Evolutionary conservation across 2,888 invertebrate genomes (phyloP).

Genomic region (Chloroclysta siterata): DNA sequence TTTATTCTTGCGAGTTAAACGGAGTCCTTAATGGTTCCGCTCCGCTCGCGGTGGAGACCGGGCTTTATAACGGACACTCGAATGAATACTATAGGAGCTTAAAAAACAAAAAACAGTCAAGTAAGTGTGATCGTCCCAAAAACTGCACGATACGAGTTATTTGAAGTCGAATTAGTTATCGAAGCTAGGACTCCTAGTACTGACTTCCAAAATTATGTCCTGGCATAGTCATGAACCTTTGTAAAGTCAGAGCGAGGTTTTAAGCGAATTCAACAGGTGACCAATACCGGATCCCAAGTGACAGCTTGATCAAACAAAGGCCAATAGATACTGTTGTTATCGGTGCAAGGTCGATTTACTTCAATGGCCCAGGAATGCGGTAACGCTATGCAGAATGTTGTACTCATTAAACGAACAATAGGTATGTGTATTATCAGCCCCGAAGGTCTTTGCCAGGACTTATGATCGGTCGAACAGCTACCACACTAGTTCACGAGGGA

Average conservation of each 20-base stretch:
- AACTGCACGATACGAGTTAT: too few species aligned
- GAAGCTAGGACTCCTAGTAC: too few species aligned
- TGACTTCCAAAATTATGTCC: too few species aligned
- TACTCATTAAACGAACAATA: not conserved
- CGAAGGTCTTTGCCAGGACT: not conserved
- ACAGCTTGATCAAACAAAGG: constrained; percentile 12
- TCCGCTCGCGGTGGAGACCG: too few species aligned
- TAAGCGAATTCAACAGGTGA: not conserved
- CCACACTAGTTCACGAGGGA: too few species aligned
- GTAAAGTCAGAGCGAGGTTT: constrained; percentile 2
- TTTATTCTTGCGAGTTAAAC: too few species aligned
- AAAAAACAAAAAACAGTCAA: too few species aligned
- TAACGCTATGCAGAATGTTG: constrained; percentile 5
- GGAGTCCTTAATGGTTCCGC: too few species aligned
- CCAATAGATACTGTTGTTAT: not conserved
- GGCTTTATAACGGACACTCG: too few species aligned
- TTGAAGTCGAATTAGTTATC: too few species aligned
- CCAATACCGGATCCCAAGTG: constrained; percentile 7
- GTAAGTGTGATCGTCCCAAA: too few species aligned
- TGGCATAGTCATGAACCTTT: not conserved
- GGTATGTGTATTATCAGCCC: not conserved
- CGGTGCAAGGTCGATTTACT: constrained; percentile 19
- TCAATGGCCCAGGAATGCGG: constrained; percentile 15
- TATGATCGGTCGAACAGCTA: not conserved
- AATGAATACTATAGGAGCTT: too few species aligned